Base-by-base conservation (phyloP, 2,113 vertebrate genomes). In the Tinamus guttatus region DNA sequence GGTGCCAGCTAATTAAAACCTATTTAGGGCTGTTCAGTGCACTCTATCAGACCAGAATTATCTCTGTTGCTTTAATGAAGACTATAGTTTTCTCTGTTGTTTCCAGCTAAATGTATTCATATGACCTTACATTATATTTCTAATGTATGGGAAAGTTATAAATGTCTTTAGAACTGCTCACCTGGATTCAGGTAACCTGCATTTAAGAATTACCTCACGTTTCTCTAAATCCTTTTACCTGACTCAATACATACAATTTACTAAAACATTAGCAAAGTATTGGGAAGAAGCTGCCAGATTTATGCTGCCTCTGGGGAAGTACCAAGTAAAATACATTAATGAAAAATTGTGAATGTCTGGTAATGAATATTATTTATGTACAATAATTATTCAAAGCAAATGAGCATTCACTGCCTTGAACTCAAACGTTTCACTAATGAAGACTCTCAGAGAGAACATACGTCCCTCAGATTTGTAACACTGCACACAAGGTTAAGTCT, bases 1-100 rank as follows among this genome's bases (percentile, higher is more conserved):
- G 96, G 97, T 97, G 94, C 94, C 96, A 97, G 97, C 97, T 98
- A 98, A 98, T 98, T 98, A 98, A 97, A 97, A 97, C 94, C 93
- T 95, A 98, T 97, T 97, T 97, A 97, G 95, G 91, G 92, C 96
- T 97, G 92, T 87, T 97, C 90, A 91, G 80, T 91, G 92, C 91
- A 96, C 93, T 98, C 97, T 96, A 98, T 98, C 95, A 98, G 97
- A 75, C 64, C 60, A 92, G 92, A 97, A 97, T 97, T 96, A 97
- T 95, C 94, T 96, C 80, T 96, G 78, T 85, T 95, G 73, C 92
- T 97, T 96, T 97, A 97, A 98, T 96, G 87, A 94, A 95, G 71
- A 93, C 90, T 96, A 92, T 68, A 67, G 87, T 88, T 96, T 97
- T 96, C 90, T 89, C 84, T 93, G 80, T 97, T 97, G 94, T 97